Evolutionary conservation across 1,140 invertebrate genomes (phyloP), one percentile per base, ranked within the genome.

Genomic region (Eurosta solidaginis): DNA sequence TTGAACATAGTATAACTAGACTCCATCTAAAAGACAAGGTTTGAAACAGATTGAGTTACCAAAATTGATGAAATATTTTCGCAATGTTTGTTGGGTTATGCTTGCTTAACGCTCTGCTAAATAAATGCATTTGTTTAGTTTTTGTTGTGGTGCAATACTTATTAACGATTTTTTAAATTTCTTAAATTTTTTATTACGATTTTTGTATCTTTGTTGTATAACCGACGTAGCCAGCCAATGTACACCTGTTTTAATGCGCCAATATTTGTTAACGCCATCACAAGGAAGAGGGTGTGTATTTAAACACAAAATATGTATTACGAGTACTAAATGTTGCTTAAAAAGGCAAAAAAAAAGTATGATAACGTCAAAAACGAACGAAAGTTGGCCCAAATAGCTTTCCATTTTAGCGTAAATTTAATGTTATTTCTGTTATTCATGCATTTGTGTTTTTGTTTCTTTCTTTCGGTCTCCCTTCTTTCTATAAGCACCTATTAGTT

Each of bases 81-180:
- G n/a, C n/a, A n/a, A n/a, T n/a, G 6, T 42, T 20, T 10, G 6
- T 14, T 20, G n/a, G n/a, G n/a, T n/a, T n/a, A n/a, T n/a, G 22
- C 20, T 54, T 9, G n/a, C 59, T 68, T 68, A 68, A 68, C 36
- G 59, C 59, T 40, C 59, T 68, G 59, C 59, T 68, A 68, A 40
- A 36, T 68, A 68, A 4, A 20, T 40, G 14, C 40, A 40, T 42
- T 68, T 68, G 17, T 42, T 20, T 10, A 4, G 9, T 63, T 42
- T 68, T 68, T 22, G n/a, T 10, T 68, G 40, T 10, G 20, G 1
- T 68, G 20, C 36, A 40, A 7, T 25, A 68, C 40, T 68, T 63
- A 63, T 59, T n/a, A n/a, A n/a, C n/a, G n/a, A n/a, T n/a, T 12
- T 33, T 29, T n/a, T 63, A 36, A 7, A 40, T 36, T 68, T 12